Percentiles rank a stretch among this genome's conserved stretches.
phyloP scores from a whole-genome alignment of 2,113 vertebrate species.

The Thamnophis sirtalis region DNA sequence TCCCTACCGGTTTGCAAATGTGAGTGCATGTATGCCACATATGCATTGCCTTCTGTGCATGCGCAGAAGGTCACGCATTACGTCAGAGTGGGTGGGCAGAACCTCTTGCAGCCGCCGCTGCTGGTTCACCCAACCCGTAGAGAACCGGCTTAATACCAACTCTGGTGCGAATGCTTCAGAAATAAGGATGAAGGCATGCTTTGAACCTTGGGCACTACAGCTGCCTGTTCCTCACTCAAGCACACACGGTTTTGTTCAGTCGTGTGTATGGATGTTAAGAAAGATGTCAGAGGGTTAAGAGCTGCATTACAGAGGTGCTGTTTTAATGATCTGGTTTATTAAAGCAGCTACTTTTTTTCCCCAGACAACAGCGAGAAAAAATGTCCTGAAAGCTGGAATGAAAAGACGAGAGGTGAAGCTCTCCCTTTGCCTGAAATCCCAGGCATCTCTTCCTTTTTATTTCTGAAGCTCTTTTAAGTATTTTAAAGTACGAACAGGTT shows the following conservation, averaged over 20 bases:
- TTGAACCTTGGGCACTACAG: not conserved
- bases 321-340: not conserved
- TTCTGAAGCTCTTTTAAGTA: not conserved
- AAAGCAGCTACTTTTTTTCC: not conserved
- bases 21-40: no score
- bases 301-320: not conserved
- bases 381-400: not conserved
- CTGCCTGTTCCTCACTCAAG: not conserved
- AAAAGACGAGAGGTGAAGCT: not conserved
- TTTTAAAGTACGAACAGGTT: not conserved
- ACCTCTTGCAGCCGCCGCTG: no score
- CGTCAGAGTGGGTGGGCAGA: no score
- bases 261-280: not conserved
- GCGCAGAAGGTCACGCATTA: no score
- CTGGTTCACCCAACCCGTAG: no score
- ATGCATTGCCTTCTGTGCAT: no score
- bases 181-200: not conserved
- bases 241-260: not conserved
- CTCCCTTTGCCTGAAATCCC: not conserved
- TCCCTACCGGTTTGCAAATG: no score
- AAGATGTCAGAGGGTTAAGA: not conserved
- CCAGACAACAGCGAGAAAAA: not conserved
- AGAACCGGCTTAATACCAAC: no score
- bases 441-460: not conserved
- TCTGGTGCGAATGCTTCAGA: not conserved